A percentile compares a stretch with the other conserved stretches of the same genome.
phyloP scores from a whole-genome alignment of 2,888 invertebrate genomes.

The Ceraclea dissimilis region DNA sequence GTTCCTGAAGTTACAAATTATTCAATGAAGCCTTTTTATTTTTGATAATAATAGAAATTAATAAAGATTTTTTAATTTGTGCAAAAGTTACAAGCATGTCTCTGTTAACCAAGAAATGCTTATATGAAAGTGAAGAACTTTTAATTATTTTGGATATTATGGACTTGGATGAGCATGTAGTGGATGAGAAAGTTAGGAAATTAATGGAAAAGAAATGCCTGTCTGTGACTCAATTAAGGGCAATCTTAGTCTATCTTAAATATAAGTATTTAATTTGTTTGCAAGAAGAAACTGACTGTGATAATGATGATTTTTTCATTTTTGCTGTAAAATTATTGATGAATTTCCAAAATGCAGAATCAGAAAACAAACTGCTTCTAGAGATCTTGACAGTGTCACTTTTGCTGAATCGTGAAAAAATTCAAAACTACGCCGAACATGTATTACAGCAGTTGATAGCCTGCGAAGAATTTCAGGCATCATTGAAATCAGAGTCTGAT shows the following conservation, averaged over 20 bases:
- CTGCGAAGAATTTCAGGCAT: not conserved
- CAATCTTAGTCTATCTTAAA: conserved; percentile 35
- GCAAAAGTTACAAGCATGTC: too few species aligned
- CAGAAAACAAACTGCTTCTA: conserved; percentile 32
- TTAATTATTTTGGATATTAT: conserved; percentile 34
- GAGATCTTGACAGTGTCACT: conserved; percentile 35
- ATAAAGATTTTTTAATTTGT: too few species aligned
- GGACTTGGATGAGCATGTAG: conserved; percentile 40
- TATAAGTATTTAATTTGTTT: conserved; percentile 41
- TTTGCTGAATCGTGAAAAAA: conserved; percentile 32
- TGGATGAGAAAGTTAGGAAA: conserved; percentile 29
- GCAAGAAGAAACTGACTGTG: conserved; percentile 38
- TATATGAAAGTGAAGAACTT: conserved; percentile 1
- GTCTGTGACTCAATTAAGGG: conserved; percentile 33
- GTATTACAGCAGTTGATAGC: conserved; percentile 40
- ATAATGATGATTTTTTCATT: conserved; percentile 36
- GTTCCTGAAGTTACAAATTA: too few species aligned
- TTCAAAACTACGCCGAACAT: conserved; percentile 40
- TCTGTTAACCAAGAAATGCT: too few species aligned
- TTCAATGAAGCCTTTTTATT: too few species aligned
- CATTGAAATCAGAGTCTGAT: not conserved
- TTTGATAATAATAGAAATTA: too few species aligned
- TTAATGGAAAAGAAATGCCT: conserved; percentile 14
- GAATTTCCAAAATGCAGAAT: conserved; percentile 30
- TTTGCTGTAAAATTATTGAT: conserved; percentile 33